Percentiles rank a stretch among this genome's conserved stretches.
Conservation (phyloP, 2,888 invertebrate genomes). For the Meghimatium bilineatum region DNA sequence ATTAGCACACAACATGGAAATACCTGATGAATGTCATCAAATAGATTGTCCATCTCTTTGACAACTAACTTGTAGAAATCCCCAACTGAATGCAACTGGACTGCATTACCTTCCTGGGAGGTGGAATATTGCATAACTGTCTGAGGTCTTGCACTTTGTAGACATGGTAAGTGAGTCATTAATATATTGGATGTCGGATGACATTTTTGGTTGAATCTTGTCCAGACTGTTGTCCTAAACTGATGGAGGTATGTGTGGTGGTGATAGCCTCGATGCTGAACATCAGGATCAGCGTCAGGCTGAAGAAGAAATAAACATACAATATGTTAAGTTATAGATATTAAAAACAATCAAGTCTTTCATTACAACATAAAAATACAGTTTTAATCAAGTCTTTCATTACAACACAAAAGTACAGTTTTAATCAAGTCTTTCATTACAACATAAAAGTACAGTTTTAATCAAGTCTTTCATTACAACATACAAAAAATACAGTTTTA, state of each 20-base stretch:
- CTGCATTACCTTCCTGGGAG: neutral
- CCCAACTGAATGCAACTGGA: neutral
- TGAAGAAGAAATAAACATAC: neutral
- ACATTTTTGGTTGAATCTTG: neutral
- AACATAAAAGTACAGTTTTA: too few species aligned
- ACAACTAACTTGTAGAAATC: slow-evolving; percentile 90
- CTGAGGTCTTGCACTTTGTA: neutral
- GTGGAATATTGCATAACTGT: slow-evolving; percentile 17
- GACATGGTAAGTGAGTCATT: neutral
- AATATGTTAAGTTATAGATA: too few species aligned
- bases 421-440: too few species aligned
- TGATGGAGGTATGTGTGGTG: neutral
- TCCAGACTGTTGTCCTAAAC: neutral
- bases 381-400: neutral
- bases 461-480: too few species aligned
- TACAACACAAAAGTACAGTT: neutral
- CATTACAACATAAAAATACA: too few species aligned
- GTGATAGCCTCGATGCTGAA: neutral
- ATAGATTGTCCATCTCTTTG: slow-evolving; percentile 90
- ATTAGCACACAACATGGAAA: neutral
- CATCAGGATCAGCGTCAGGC: neutral
- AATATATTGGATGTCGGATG: neutral
- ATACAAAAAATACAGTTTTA: too few species aligned
- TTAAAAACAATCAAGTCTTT: too few species aligned
- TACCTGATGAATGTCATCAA: slow-evolving; percentile 90